Conservation (phyloP, 2,888 invertebrate species). For the Tiliacea aurago region DNA sequence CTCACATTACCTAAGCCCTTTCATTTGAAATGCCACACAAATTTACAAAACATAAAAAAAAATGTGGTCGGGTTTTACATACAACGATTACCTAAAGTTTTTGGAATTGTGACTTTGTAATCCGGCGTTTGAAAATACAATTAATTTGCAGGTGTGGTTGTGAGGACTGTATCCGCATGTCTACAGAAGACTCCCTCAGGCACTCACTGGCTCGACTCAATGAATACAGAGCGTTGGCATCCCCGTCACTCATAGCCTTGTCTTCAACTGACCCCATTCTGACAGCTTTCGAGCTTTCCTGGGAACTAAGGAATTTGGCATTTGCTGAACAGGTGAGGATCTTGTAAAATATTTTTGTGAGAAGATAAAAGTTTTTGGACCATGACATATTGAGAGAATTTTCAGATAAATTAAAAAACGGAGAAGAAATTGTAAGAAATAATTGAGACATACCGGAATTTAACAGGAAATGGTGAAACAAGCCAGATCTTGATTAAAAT, state of each 20-base stretch:
- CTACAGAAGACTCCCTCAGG: slow-evolving; percentile 94
- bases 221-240: slow-evolving; percentile 97
- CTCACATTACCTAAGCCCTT: too few relatives aligned
- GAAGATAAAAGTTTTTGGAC: not conserved
- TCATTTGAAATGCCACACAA: too few relatives aligned
- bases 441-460: too few relatives aligned
- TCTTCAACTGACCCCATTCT: slow-evolving; percentile 98
- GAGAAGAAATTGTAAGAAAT: too few relatives aligned
- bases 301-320: slow-evolving; percentile 97
- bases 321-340: slow-evolving; percentile 92
- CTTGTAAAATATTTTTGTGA: not conserved
- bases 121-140: not conserved
- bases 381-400: too few relatives aligned
- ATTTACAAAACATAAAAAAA: too few relatives aligned
- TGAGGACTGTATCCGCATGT: slow-evolving; percentile 95
- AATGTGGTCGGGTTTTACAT: not conserved
- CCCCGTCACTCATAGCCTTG: slow-evolving; percentile 97
- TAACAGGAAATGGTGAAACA: too few relatives aligned
- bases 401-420: too few relatives aligned
- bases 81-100: not conserved
- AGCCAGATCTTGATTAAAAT: too few relatives aligned
- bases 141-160: slow-evolving; percentile 94
- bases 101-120: not conserved
- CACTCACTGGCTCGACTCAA: slow-evolving; percentile 97
- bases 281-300: slow-evolving; percentile 98